Evolutionary conservation across 2,113 vertebrate species (phyloP).

Genomic region (Epinephelus cyanopodus): DNA sequence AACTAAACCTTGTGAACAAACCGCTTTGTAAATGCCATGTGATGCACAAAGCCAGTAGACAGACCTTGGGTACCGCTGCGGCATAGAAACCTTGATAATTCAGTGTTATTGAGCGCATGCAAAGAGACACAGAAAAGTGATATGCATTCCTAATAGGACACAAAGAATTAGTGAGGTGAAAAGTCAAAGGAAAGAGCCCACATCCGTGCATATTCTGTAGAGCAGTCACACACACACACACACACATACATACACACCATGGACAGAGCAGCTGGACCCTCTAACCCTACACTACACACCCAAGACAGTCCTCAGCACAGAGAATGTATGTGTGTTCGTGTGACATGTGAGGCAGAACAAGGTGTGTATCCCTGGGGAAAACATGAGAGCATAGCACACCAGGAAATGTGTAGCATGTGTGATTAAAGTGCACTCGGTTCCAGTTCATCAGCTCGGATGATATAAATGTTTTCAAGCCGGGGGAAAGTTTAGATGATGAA

Average conservation of each 20-base stretch:
- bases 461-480: conserved; percentile 62
- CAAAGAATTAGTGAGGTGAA: neutral
- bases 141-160: conserved; percentile 26
- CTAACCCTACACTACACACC: conserved; percentile 63
- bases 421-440: conserved; percentile 62
- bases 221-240: neutral
- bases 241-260: neutral
- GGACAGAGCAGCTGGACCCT: conserved; percentile 75
- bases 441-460: conserved; percentile 63
- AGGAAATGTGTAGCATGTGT: conserved; percentile 63
- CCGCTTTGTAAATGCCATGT: conserved; percentile 7
- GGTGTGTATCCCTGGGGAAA: conserved; percentile 49
- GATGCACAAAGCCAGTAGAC: conserved; percentile 6
- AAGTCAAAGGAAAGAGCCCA: conserved; percentile 5
- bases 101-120: conserved; percentile 38
- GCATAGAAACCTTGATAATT: conserved; percentile 38
- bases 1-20: conserved; percentile 24
- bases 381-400: conserved; percentile 44
- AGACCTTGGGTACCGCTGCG: conserved; percentile 41
- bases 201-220: neutral
- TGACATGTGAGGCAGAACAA: conserved; percentile 34
- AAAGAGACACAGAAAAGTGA: conserved; percentile 27
- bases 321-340: conserved; percentile 28
- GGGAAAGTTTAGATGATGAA: conserved; percentile 56
- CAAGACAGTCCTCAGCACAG: conserved; percentile 49